Base-by-base conservation (phyloP, 2,113 vertebrate genomes). In the Toxostoma redivivum region DNA sequence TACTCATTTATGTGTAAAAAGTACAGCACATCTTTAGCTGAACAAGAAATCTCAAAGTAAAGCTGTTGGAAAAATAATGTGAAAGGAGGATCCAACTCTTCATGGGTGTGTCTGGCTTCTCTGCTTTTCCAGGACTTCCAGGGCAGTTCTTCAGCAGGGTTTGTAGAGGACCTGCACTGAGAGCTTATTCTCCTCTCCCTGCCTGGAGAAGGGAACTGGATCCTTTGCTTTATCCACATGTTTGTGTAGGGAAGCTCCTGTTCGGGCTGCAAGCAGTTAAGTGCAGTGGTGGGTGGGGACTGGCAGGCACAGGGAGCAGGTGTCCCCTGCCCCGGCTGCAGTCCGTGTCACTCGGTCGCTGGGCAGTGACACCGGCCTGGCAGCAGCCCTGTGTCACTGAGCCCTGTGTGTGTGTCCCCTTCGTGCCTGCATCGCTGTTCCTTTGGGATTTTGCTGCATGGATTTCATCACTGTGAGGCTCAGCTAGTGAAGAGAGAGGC, bases 381-480 rank as follows among this genome's bases (percentile, higher is more conserved):
- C 83, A 73, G 67, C 86, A 51, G 70, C 14, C 42, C 25, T 2
- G 12, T 9, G 57, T 1, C 2, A 11, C 79, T 30, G 37, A n/a
- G 71, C 9, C 2, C 3, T 24, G 23, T 24, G 23, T 20, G 45
- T 20, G 57, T 2, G 27, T 7, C 51, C 54, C 48, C 30, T 10
- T 12, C 8, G 14, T 42, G 38, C 31, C 28, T 37, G n/a, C 50
- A 16, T 12, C 0, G 0, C 57, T 61, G 0, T 10, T 48, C 20
- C 7, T 10, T 19, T 28, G 48, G 53, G 81, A 4, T 14, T 78
- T 30, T 25, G 61, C 12, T 45, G 18, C 8, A 0, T 27, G 53
- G 48, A 9, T 66, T 66, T 73, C 58, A 7, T 30, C 53, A 0
- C 27, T 50, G 16, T 33, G 53, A 56, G 61, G 19, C 45, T 67